Percentiles rank a stretch among this genome's conserved stretches.
Evolutionary conservation across 2,797 vertebrate genomes (phyloP).

Genomic region (Emys orbicularis): DNA sequence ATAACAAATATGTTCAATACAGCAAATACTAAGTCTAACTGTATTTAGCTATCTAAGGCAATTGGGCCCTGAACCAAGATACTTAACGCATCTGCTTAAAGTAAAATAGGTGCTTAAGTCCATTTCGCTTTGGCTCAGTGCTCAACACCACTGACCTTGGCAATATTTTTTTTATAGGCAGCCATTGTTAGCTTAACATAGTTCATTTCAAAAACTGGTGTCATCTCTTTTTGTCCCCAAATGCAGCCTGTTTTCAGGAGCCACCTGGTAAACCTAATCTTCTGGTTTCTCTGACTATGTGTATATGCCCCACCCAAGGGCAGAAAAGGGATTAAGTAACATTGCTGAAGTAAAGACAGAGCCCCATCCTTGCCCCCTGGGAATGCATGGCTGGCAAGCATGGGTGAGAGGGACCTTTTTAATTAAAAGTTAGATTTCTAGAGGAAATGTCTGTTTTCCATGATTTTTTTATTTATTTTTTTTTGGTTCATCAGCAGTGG

Average conservation of each 20-base stretch:
- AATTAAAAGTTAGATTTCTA: not conserved
- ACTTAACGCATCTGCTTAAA: conserved; percentile 4
- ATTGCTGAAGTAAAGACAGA: not conserved
- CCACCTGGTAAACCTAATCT: conserved; percentile 10
- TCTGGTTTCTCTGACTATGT: conserved; percentile 31
- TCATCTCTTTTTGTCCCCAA: not conserved
- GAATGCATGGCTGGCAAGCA: conserved; percentile 45
- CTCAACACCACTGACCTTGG: not conserved
- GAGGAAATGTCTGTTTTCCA: not conserved
- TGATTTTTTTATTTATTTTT: fast-evolving
- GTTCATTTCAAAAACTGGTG: not conserved
- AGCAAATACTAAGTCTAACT: not conserved
- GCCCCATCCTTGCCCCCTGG: conserved; percentile 25
- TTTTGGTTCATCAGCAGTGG: not conserved
- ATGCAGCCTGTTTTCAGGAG: conserved; percentile 19
- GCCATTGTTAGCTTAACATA: conserved; percentile 47
- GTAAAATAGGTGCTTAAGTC: not conserved
- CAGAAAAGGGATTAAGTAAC: not conserved
- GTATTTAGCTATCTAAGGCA: not conserved
- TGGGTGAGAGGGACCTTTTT: conserved; percentile 30
- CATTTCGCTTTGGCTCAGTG: conserved; percentile 9
- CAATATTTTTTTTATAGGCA: not conserved
- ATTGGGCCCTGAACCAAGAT: conserved; percentile 8
- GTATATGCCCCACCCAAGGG: not conserved
- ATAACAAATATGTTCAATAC: not conserved